Base-by-base conservation (phyloP, 2,797 vertebrate genomes). In the Coregonus ussuriensis region DNA sequence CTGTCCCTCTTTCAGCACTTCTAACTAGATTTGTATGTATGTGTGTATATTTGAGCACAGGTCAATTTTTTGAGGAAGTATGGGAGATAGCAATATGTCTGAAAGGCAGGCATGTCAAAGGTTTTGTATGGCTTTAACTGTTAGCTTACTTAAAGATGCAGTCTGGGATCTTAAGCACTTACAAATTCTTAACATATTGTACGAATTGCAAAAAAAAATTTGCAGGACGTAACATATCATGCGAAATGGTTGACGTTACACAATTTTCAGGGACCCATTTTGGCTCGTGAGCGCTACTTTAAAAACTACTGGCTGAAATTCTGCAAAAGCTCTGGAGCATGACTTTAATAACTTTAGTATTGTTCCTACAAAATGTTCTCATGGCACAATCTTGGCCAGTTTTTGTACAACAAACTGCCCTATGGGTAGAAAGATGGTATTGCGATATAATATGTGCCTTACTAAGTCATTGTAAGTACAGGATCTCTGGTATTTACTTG, bases 361-460 rank as follows among this genome's bases (percentile, higher is more conserved):
- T 79, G 15, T 18, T 33, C 66, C 66, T 68, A 4, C 21, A 33
- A 16, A 16, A 33, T 68, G 0, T 16, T 67, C 29, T 35, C 14
- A 4, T 14, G 4, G 14, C 14, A 14, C 13, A 66, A 66, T 66
- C 63, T 18, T 67, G 62, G 25, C 25, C 63, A 67, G 29, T 33
- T 67, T 29, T 11, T 74, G 14, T 82, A 6, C 65, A 9, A 69
- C 4, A 67, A 29, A 7, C 51, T 79, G 13, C 77, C 31, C 18
- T 25, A 25, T 76, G 2, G 4, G 5, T 37, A 25, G 52, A 21
- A 51, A 47, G 68, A 69, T 66, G 25, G 29, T 5, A 75, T 72
- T 14, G 29, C 3, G 15, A 68, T 47, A 47, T 0, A 47, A 11
- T 62, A 75, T 91, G 87, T 88, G 85, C 89, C 86, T 53, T 25